Evolutionary conservation across 2,888 invertebrate genomes (phyloP).

Genomic region (Macrophya annulata): DNA sequence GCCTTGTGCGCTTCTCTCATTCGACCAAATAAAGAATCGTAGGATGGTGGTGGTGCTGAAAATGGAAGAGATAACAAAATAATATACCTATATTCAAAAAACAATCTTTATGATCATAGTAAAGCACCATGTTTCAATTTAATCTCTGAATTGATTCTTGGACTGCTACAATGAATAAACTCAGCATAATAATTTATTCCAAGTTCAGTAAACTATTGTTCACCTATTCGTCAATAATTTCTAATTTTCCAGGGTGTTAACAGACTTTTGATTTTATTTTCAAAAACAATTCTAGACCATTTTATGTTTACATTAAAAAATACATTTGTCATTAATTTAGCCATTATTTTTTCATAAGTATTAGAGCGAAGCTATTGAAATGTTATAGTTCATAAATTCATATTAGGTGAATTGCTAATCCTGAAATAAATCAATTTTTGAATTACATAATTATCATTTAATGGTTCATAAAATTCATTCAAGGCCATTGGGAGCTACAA

Average conservation of each 20-base stretch:
- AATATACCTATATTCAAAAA: neutral
- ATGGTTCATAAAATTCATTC: neutral
- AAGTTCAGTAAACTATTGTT: neutral
- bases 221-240: neutral
- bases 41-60: conserved; percentile 85
- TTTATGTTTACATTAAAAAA: neutral
- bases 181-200: neutral
- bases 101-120: neutral
- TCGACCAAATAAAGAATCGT: conserved; percentile 85
- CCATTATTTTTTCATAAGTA: neutral
- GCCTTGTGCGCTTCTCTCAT: conserved; percentile 84
- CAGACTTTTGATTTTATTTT: neutral
- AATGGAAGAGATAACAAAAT: neutral
- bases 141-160: neutral
- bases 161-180: neutral
- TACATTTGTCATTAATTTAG: neutral
- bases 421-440: neutral
- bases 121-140: neutral
- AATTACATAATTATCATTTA: neutral
- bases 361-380: neutral
- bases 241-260: neutral
- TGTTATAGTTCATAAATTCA: too few species aligned
- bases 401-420: neutral
- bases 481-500: neutral
- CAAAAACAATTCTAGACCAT: neutral